phyloP scores from a whole-genome alignment of 2,888 invertebrate species.

The Orthosia incerta region DNA sequence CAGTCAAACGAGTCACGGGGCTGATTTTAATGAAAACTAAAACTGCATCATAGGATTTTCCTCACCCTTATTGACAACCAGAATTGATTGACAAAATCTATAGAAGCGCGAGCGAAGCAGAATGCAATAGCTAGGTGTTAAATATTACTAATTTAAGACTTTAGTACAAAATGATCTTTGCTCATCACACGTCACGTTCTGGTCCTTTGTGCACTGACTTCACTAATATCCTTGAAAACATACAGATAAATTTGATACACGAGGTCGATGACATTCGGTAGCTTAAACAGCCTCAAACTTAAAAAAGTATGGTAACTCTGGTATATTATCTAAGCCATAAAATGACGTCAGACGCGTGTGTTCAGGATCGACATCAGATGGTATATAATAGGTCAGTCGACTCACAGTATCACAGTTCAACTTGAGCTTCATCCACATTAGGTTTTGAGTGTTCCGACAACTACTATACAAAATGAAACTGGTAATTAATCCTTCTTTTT shows the following conservation, averaged over 20 bases:
- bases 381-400: conserved; percentile 86
- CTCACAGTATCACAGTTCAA: conserved; percentile 75
- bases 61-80: no score
- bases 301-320: no score
- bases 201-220: neutral
- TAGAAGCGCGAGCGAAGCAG: no score
- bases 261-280: conserved; percentile 80
- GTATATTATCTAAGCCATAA: conserved; percentile 75
- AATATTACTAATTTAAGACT: no score
- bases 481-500: conserved; percentile 74
- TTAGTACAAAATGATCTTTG: no score
- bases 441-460: conserved; percentile 50
- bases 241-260: conserved; percentile 76
- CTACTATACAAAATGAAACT: conserved; percentile 83
- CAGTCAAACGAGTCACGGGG: no score
- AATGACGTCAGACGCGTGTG: conserved; percentile 83
- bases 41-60: no score
- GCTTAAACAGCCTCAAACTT: conserved; percentile 72
- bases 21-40: no score
- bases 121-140: no score
- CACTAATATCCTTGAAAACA: conserved; percentile 75
- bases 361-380: conserved; percentile 80
- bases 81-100: no score
- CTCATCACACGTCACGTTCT: neutral
- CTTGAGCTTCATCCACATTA: conserved; percentile 70